Percentiles rank a stretch among this genome's conserved stretches.
Conservation (phyloP, 2,113 vertebrate species). For the Mormyrus iriodes region DNA sequence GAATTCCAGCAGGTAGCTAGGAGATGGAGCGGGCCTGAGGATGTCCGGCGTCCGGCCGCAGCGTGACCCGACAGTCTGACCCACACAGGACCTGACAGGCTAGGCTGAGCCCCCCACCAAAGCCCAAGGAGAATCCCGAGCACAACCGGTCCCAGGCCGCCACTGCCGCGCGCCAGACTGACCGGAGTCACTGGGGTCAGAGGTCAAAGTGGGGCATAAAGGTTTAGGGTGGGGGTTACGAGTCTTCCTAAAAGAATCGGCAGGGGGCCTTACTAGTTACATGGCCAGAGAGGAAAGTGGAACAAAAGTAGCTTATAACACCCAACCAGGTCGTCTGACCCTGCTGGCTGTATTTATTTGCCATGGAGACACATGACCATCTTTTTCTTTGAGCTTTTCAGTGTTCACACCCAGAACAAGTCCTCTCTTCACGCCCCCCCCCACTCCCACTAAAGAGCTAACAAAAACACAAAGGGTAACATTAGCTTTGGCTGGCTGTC, state of each 20-base stretch:
- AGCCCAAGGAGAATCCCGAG: not conserved
- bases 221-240: not conserved
- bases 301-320: not conserved
- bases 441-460: not conserved
- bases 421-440: not conserved
- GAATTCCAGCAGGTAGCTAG: slow-evolving; percentile 24
- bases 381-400: not conserved
- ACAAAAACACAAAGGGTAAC: not conserved
- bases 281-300: not conserved
- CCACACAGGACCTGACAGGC: not conserved
- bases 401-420: not conserved
- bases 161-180: not conserved
- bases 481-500: not conserved
- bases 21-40: slow-evolving; percentile 10
- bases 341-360: not conserved
- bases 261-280: not conserved
- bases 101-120: not conserved
- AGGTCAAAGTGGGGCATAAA: not conserved
- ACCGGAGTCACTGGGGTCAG: not conserved
- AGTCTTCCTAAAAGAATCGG: not conserved
- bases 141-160: not conserved
- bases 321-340: not conserved
- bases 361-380: not conserved
- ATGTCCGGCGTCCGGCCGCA: not conserved
- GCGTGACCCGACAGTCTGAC: not conserved